Conservation (phyloP, 92 coral and sea anemone genomes). For the Anthopleura xanthogrammica region DNA sequence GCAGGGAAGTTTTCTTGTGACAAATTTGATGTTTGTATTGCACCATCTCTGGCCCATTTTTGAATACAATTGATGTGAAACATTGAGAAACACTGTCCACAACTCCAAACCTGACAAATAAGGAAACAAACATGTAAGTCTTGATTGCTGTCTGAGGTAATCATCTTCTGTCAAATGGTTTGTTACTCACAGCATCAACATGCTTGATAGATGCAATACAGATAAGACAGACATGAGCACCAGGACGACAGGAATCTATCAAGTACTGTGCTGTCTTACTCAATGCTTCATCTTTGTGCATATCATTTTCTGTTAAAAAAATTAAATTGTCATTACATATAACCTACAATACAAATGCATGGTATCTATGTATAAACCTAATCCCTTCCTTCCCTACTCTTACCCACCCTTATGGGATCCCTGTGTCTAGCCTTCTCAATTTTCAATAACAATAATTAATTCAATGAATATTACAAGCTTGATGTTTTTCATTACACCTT, state of each 20-base stretch:
- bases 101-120: conserved; percentile 79
- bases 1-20: conserved; percentile 64
- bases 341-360: not conserved
- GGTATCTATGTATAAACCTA: not conserved
- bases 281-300: conserved; percentile 41
- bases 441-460: too few species aligned
- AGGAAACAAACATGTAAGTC: not conserved
- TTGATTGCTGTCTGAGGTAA: not conserved
- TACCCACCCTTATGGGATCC: not conserved
- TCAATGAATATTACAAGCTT: too few species aligned
- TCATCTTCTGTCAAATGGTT: not conserved
- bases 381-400: not conserved
- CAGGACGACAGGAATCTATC: conserved; percentile 83
- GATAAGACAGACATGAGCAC: conserved; percentile 81
- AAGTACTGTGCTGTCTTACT: conserved; percentile 81
- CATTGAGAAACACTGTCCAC: conserved; percentile 78
- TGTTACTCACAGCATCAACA: conserved; percentile 81
- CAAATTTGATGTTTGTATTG: conserved; percentile 52
- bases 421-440: not conserved
- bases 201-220: conserved; percentile 93
- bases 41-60: conserved; percentile 95
- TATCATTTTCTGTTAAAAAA: not conserved
- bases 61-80: conserved; percentile 93
- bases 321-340: not conserved
- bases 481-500: not conserved